phyloP scores from a whole-genome alignment of 2,888 invertebrate species.

The Drosophila atroscutellata region DNA sequence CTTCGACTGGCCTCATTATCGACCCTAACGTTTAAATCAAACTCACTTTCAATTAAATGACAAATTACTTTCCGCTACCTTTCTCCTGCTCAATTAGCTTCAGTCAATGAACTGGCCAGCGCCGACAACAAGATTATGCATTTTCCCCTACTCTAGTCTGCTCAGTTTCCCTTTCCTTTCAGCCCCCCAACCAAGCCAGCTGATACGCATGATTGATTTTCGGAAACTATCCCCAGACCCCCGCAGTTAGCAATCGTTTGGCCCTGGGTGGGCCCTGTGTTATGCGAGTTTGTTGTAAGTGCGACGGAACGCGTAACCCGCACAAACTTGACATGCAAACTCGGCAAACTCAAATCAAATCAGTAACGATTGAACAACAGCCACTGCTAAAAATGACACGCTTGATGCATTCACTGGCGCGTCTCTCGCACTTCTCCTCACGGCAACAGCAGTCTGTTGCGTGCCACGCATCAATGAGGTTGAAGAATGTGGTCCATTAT shows the following conservation, averaged over 20 bases:
- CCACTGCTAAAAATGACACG: conserved; percentile 69
- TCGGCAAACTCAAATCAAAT: conserved; percentile 63
- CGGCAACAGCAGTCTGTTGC: conserved; percentile 35
- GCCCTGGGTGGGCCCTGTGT: conserved; percentile 8
- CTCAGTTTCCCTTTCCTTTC: conserved; percentile 1
- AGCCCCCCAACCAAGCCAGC: neutral
- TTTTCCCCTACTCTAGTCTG: conserved; percentile 22
- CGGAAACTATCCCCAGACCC: conserved; percentile 28
- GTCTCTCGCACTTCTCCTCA: neutral
- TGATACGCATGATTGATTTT: conserved; percentile 61
- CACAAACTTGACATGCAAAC: conserved; percentile 57
- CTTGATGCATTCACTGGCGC: conserved; percentile 58
- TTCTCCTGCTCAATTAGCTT: conserved; percentile 71
- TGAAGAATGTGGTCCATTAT: conserved; percentile 63
- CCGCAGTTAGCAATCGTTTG: conserved; percentile 19
- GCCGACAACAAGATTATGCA: conserved; percentile 66
- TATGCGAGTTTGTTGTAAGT: conserved; percentile 39
- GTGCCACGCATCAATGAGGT: conserved; percentile 67
- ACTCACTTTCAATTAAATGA: conserved; percentile 76
- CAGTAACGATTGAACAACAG: conserved; percentile 69
- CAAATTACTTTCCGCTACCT: conserved; percentile 77
- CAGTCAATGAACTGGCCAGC: conserved; percentile 66
- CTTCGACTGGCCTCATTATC: conserved; percentile 38
- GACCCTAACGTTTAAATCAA: conserved; percentile 53
- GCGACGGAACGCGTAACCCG: conserved; percentile 71